A percentile compares a stretch with the other conserved stretches of the same genome.
These are phyloP conservation scores for Resseliella maxima DNA, from an alignment of 2,888 invertebrate genomes.

Conservation along the genomic window DNA sequence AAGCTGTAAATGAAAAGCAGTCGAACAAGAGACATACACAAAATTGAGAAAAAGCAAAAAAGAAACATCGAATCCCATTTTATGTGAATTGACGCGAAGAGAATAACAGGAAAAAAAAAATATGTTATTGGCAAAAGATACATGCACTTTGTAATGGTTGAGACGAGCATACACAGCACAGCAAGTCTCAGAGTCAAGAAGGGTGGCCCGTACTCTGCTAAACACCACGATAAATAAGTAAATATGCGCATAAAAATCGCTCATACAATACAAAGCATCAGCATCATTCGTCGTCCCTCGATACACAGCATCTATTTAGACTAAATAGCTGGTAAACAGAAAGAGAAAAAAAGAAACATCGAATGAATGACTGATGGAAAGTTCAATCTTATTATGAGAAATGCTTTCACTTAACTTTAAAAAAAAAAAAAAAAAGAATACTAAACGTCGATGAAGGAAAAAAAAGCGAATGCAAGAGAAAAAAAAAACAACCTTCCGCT, in stretches of 20 bases:
- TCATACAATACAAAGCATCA: conserved; percentile 1
- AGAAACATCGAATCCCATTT: conserved; percentile 21
- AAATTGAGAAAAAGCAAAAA: neutral
- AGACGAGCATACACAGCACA: too few species aligned
- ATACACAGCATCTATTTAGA: neutral
- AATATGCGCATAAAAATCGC: conserved; percentile 47
- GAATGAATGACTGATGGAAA: conserved; percentile 26
- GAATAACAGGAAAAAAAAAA: conserved; percentile 30
- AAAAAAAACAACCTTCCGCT: too few species aligned
- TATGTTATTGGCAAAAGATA: conserved; percentile 46
- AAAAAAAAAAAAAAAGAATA: neutral
- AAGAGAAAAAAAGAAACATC: neutral
- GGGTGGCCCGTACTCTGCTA: neutral
- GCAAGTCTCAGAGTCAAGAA: too few species aligned
- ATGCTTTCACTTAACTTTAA: conserved; percentile 53
- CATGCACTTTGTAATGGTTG: conserved; percentile 44
- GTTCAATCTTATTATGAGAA: conserved; percentile 48
- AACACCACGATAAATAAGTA: conserved; percentile 14
- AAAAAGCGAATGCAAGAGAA: neutral
- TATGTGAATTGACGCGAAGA: conserved; percentile 43
- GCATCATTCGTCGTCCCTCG: neutral
- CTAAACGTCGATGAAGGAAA: neutral
- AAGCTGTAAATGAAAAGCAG: conserved; percentile 29
- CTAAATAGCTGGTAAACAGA: conserved; percentile 6
- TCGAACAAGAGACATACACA: neutral